Base-by-base conservation (phyloP, 92 coral and sea anemone species). In the Actinostola sp. region DNA sequence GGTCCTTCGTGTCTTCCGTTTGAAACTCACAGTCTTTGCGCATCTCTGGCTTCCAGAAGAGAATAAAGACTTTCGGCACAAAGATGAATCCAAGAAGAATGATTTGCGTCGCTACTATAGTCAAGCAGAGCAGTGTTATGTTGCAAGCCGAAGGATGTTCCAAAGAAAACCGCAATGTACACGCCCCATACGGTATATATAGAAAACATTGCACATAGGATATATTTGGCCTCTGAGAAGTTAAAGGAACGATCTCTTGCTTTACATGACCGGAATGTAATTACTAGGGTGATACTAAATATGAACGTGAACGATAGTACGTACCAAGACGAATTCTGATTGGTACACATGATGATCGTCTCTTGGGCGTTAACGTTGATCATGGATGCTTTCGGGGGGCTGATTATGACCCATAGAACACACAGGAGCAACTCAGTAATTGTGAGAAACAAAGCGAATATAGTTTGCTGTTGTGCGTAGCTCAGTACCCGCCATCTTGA, bases 151-250 rank as follows among this genome's bases (percentile, higher is more conserved):
- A 57, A 63, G 15, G 87, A 80, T 0, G 93, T 82, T 19, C 87
- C 86, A 41, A 79, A 84, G 61, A 82, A 79, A 29, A 71, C 84
- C 8, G 86, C 80, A 31, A 76, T 76, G 65, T 79, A 88, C 1
- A 83, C 77, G 61, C 72, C 67, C 93, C 93, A 88, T 1, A 80
- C 31, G 10, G 71, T 32, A 66, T 84, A 80, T n/a, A 88, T 79
- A 2, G 74, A 76, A 20, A 88, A 63, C 93, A 88, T 80, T 42
- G 81, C 72, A 41, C 55, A 84, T 16, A 80, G 71, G 15, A 91
- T 88, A 57, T 71, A 77, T 83, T 75, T 85, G 25, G 89, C 88
- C 55, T 86, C 92, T 75, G 89, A 88, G 77, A 75, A 91, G 68
- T 88, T 91, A 55, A 88, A 79, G 5, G 92, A 87, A 50, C 86